Percentiles rank a stretch among this genome's conserved stretches.
phyloP scores from a whole-genome alignment of 64 coral and sea anemone species.

The Orbicella faveolata region DNA sequence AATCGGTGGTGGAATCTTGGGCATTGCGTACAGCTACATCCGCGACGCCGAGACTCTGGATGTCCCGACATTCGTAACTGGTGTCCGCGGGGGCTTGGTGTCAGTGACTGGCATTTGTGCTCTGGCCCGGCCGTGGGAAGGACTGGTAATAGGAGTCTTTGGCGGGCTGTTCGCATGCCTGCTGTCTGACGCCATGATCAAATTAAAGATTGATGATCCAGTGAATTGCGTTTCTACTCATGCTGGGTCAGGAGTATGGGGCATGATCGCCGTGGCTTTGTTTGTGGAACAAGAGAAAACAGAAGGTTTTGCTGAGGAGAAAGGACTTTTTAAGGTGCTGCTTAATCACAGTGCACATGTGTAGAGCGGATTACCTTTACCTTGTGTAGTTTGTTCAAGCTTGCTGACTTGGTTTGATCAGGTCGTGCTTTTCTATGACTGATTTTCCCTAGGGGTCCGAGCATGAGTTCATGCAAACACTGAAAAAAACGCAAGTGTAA shows the following conservation, averaged over 20 bases:
- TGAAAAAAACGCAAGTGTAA: too few relatives aligned
- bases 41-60: slow-evolving; percentile 30
- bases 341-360: neutral
- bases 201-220: slow-evolving; percentile 68
- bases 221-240: slow-evolving; percentile 68
- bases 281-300: slow-evolving; percentile 54
- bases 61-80: slow-evolving; percentile 55
- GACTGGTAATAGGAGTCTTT: slow-evolving; percentile 55
- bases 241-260: slow-evolving; percentile 61
- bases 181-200: slow-evolving; percentile 64
- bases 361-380: too few relatives aligned
- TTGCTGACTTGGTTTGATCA: too few relatives aligned
- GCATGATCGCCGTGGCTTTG: slow-evolving; percentile 65
- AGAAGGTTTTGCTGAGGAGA: slow-evolving; percentile 36
- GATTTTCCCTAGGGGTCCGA: too few relatives aligned
- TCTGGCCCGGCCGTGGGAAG: slow-evolving; percentile 60
- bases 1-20: slow-evolving; percentile 58
- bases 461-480: too few relatives aligned
- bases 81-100: slow-evolving; percentile 61
- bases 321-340: slow-evolving; percentile 28
- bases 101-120: slow-evolving; percentile 59
- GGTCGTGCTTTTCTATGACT: too few relatives aligned
- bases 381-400: too few relatives aligned
- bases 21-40: slow-evolving; percentile 58
- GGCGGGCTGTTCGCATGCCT: slow-evolving; percentile 62